phyloP scores from a whole-genome alignment of 2,888 invertebrate species.

The Aleiodes alternator region DNA sequence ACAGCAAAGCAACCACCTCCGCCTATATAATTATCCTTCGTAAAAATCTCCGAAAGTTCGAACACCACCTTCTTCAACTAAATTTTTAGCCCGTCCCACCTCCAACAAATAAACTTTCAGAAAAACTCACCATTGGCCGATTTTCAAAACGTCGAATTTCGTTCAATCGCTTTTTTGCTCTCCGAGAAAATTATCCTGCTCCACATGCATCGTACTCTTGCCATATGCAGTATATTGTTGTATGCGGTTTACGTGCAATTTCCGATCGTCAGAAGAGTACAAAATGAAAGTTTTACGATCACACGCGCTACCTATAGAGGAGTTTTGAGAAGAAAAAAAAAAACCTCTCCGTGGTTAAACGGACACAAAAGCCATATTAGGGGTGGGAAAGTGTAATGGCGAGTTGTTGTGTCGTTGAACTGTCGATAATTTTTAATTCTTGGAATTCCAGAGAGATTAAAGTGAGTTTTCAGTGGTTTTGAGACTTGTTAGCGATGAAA shows the following conservation, averaged over 20 bases:
- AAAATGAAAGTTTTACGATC: slow-evolving; percentile 60
- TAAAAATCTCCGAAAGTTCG: slow-evolving; percentile 64
- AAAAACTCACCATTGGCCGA: slow-evolving; percentile 50
- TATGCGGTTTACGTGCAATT: slow-evolving; percentile 52
- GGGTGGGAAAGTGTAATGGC: slow-evolving; percentile 28
- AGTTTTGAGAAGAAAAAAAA: background rate
- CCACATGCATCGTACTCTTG: slow-evolving; percentile 36
- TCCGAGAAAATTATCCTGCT: slow-evolving; percentile 64
- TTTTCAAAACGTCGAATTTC: background rate
- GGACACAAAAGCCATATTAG: slow-evolving; percentile 19
- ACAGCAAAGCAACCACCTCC: slow-evolving; percentile 51
- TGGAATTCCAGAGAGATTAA: no score
- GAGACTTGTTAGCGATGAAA: no score
- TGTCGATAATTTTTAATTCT: no score
- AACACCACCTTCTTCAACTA: slow-evolving; percentile 18
- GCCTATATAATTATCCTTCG: slow-evolving; percentile 74
- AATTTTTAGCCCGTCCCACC: slow-evolving; percentile 29
- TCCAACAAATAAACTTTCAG: slow-evolving; percentile 36
- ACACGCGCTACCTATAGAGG: slow-evolving; percentile 38
- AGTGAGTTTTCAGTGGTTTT: no score
- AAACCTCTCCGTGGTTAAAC: slow-evolving; percentile 11
- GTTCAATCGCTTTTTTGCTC: no score
- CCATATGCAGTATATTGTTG: slow-evolving; percentile 6
- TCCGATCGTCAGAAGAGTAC: slow-evolving; percentile 58
- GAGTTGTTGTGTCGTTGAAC: slow-evolving; percentile 19